phyloP scores from a whole-genome alignment of 2,888 invertebrate species.

The Pterostichus niger region DNA sequence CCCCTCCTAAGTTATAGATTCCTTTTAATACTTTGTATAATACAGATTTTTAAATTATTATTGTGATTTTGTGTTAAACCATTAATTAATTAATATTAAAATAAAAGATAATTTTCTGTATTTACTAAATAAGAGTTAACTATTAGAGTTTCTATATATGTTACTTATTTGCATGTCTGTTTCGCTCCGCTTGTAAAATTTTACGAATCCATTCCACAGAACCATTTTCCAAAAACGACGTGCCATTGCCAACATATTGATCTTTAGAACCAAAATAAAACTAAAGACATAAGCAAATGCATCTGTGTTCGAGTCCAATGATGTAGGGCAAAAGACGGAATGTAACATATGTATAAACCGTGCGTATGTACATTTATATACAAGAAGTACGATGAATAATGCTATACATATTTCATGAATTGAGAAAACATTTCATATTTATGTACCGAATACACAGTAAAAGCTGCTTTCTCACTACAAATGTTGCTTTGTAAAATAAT shows the following conservation, averaged over 20 bases:
- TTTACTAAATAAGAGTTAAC: no score
- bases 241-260: slow-evolving; percentile 23
- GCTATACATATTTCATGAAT: slow-evolving; percentile 53
- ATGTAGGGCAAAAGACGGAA: slow-evolving; percentile 10
- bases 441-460: background rate
- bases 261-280: slow-evolving; percentile 28
- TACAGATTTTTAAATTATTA: no score
- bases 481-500: no score
- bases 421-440: slow-evolving; percentile 45
- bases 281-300: slow-evolving; percentile 15
- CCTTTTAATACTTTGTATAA: no score
- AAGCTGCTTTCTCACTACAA: slow-evolving; percentile 18
- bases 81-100: no score
- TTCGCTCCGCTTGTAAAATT: slow-evolving; percentile 3
- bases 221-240: slow-evolving; percentile 30
- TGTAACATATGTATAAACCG: slow-evolving; percentile 47
- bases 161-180: no score
- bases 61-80: no score
- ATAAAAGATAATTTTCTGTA: no score
- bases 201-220: slow-evolving; percentile 5
- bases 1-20: no score
- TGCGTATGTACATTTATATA: slow-evolving; percentile 27
- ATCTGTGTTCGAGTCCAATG: slow-evolving; percentile 28
- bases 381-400: slow-evolving; percentile 40
- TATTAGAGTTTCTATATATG: no score